Percentiles rank a stretch among this genome's conserved stretches.
phyloP scores from a whole-genome alignment of 2,113 vertebrate genomes.

The Neolamprologus brichardi region DNA sequence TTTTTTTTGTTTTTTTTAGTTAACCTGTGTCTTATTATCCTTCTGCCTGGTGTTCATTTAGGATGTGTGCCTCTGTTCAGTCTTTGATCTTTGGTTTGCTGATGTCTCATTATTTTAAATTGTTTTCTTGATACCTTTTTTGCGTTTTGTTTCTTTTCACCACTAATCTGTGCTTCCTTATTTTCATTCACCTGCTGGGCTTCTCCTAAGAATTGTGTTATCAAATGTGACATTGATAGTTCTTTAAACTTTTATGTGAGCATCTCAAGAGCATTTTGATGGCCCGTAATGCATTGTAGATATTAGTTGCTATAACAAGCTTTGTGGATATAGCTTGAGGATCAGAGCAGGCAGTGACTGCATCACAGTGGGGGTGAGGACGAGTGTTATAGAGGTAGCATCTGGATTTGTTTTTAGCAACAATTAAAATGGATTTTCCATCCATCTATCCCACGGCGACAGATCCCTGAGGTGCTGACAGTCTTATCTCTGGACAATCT shows the following conservation, averaged over 20 bases:
- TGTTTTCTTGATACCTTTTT: not conserved
- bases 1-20: not conserved
- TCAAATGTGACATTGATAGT: not conserved
- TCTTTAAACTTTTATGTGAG: not conserved
- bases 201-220: not conserved
- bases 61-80: not conserved
- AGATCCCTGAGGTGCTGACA: conserved; percentile 29
- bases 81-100: not conserved
- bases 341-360: not conserved
- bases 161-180: not conserved
- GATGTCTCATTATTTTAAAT: not conserved
- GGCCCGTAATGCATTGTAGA: not conserved
- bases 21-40: not conserved
- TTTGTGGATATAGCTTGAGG: not conserved
- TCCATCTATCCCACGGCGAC: not conserved
- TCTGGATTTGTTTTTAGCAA: conserved; percentile 50
- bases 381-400: not conserved
- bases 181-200: not conserved
- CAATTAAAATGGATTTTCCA: conserved; percentile 34
- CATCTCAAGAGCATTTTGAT: not conserved
- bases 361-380: not conserved
- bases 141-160: not conserved
- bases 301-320: not conserved
- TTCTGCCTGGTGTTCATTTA: not conserved
- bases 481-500: not conserved